Conservation (phyloP, 2,888 invertebrate species). For the Agrotis ipsilon region DNA sequence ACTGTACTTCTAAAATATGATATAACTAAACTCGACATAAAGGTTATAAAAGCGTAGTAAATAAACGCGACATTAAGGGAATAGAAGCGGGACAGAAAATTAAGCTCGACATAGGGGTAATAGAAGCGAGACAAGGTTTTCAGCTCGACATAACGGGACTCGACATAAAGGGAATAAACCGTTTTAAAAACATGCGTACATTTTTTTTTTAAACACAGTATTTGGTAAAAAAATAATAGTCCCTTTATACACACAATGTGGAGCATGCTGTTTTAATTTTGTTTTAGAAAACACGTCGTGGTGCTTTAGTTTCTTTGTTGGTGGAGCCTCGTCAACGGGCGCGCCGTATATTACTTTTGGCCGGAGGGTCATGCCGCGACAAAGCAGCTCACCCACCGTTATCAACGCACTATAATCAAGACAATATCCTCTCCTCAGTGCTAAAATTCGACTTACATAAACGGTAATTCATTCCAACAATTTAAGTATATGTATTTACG, state of each 20-base stretch:
- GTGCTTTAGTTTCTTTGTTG: conserved; percentile 94
- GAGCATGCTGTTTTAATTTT: background rate
- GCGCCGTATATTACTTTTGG: conserved; percentile 96
- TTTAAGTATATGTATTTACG: background rate
- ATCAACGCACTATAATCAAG: conserved; percentile 88
- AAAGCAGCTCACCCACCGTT: conserved; percentile 94
- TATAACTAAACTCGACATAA: no score
- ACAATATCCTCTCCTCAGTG: conserved; percentile 96
- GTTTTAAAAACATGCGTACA: background rate
- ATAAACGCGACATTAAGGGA: no score
- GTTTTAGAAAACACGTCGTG: conserved; percentile 92
- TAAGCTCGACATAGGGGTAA: no score
- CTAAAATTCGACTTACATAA: conserved; percentile 96
- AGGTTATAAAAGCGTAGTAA: no score
- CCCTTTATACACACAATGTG: background rate
- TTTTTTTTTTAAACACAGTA: background rate
- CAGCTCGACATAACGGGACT: no score
- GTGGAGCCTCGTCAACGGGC: conserved; percentile 96
- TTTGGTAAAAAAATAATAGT: background rate
- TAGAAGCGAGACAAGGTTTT: no score
- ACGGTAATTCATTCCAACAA: conserved; percentile 81
- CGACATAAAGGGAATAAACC: no score
- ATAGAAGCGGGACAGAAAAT: no score
- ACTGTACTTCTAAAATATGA: no score
- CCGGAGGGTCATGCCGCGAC: conserved; percentile 97